These are phyloP conservation scores for Anarhynchus alexandrinus DNA, from an alignment of 2,113 vertebrate genomes.

Conservation along the genomic window DNA sequence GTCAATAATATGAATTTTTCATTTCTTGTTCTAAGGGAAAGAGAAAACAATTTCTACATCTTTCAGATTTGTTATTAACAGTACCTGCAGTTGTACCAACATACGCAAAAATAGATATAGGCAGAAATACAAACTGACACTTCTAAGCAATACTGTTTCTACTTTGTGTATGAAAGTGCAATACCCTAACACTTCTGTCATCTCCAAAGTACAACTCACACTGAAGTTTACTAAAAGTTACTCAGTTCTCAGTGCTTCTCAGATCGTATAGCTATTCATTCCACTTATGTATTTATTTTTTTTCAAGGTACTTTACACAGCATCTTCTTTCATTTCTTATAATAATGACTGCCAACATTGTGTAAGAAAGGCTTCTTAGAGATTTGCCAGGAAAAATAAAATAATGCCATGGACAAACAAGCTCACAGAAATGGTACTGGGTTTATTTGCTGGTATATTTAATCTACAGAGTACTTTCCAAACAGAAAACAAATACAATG, in stretches of 20 bases:
- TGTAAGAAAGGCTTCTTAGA: neutral
- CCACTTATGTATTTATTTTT: neutral
- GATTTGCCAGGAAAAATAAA: neutral
- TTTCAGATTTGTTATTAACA: neutral
- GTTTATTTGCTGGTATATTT: neutral
- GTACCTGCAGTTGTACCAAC: neutral
- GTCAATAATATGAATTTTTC: neutral
- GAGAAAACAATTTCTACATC: neutral
- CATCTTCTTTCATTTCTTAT: neutral
- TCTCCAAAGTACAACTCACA: neutral
- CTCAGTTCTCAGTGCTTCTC: neutral
- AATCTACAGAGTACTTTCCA: neutral
- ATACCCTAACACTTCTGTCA: neutral
- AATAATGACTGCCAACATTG: neutral
- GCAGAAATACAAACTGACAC: neutral
- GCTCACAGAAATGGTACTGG: neutral
- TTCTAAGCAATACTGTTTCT: neutral
- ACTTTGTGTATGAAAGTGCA: neutral
- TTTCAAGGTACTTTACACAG: neutral
- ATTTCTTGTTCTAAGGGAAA: neutral
- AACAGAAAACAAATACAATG: neutral
- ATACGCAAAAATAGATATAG: neutral
- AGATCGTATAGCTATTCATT: neutral
- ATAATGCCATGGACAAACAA: neutral
- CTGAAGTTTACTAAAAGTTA: neutral